Conservation (phyloP, 2,888 invertebrate species). For the Epinotia bilunana region DNA sequence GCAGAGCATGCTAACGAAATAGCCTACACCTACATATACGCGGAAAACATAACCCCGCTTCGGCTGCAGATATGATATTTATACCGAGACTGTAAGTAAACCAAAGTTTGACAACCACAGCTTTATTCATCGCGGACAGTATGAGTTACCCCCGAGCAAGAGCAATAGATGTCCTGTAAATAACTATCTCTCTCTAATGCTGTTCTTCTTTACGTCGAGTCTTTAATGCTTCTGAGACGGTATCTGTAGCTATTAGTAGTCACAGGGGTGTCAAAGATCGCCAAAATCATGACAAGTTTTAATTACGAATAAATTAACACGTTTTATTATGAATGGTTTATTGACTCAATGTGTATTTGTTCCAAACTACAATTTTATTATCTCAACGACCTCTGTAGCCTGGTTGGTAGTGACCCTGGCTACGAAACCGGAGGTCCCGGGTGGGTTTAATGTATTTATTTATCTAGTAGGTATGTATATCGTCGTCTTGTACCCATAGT, state of each 20-base stretch:
- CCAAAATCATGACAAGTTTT: not conserved
- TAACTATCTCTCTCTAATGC: conserved; percentile 20
- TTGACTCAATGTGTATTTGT: not conserved
- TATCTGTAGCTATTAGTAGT: not conserved
- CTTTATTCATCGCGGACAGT: conserved; percentile 9
- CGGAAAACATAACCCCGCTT: too few species aligned
- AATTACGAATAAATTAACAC: not conserved
- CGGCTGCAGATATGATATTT: too few species aligned
- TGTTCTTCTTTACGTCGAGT: not conserved
- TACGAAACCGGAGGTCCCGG: too few species aligned
- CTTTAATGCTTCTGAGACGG: not conserved
- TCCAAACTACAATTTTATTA: not conserved
- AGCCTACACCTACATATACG: too few species aligned
- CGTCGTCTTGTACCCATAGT: not conserved
- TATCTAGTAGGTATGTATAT: not conserved
- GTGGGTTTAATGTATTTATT: too few species aligned
- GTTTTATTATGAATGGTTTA: not conserved
- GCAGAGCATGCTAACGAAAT: too few species aligned
- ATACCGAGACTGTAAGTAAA: not conserved
- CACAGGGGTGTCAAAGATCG: conserved; percentile 16
- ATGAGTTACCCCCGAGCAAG: conserved; percentile 28
- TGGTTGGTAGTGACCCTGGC: too few species aligned
- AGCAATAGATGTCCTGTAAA: conserved; percentile 5
- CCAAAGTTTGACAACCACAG: conserved; percentile 29
- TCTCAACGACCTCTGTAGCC: too few species aligned